Base-by-base conservation (phyloP, 2,797 vertebrate genomes). In the Bradypodion ventrale region DNA sequence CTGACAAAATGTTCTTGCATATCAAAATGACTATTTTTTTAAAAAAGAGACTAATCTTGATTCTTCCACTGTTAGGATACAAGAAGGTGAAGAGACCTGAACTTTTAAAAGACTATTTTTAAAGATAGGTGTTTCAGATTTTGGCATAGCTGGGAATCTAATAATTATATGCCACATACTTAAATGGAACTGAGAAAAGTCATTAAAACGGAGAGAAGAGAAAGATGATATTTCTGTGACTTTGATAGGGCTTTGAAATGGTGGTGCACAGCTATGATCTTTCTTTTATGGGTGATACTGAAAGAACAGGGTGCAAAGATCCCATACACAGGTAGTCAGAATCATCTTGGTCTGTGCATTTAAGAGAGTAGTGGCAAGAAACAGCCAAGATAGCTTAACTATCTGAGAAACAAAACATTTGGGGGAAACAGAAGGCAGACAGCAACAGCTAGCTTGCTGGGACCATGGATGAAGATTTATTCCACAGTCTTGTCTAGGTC, bases 131-230 rank as follows among this genome's bases (percentile, higher is more conserved):
- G 89, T 92, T 92, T 90, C 88, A 93, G 87, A 10, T 89, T 90
- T 93, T 94, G 76, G 12, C 86, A 90, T 60, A 90, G 23, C 60
- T 84, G 29, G 83, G 76, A 92, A 91, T 16, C 80, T 89, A 87
- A 92, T 94, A 89, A 90, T 29, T 93, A 29, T 66, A 82, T 85
- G 83, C 70, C 63, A 88, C 85, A 92, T 91, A 84, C 90, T 73
- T 88, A 94, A 92, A 90, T 87, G 89, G 84, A 93, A 91, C 87
- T 78, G 69, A 88, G 84, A 29, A 91, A 92, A 68, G 37, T 29
- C 82, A 62, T 84, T 87, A 82, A 86, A 85, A 52, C 84, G 75
- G 40, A 32, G 84, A 91, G 35, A 75, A 46, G 40, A 87, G 5
- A 59, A 84, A 69, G 12, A 37, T 63, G 0, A 0, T 12, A 59